Evolutionary conservation across 2,888 invertebrate species (phyloP).

Genomic region (Carcina quercana): DNA sequence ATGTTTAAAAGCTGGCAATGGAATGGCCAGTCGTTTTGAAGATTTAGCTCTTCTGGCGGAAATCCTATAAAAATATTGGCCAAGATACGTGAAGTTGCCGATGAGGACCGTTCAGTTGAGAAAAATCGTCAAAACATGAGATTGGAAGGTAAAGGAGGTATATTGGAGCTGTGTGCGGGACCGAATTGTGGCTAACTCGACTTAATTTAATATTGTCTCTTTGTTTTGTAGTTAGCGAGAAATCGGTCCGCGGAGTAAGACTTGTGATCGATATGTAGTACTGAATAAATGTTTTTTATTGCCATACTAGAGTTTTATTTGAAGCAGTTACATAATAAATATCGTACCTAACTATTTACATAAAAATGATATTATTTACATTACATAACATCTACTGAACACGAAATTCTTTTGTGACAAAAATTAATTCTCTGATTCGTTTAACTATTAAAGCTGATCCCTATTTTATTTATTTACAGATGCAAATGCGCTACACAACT

Average conservation of each 20-base stretch:
- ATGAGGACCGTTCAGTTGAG: too few species aligned
- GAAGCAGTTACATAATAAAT: constrained; percentile 44
- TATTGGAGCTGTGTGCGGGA: too few species aligned
- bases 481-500: constrained; percentile 2
- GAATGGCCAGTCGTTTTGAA: not conserved
- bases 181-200: not conserved
- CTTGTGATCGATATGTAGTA: constrained; percentile 3
- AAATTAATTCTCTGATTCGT: constrained; percentile 15
- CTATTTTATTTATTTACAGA: constrained; percentile 23
- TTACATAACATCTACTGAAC: constrained; percentile 41
- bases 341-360: constrained; percentile 32
- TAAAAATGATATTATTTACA: constrained; percentile 18
- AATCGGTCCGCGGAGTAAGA: not conserved
- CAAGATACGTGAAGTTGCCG: too few species aligned
- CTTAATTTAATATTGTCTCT: constrained; percentile 8
- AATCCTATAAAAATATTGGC: too few species aligned
- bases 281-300: constrained; percentile 67
- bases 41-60: too few species aligned
- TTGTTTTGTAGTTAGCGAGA: constrained; percentile 1
- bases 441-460: constrained; percentile 57
- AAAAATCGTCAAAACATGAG: too few species aligned
- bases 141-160: too few species aligned
- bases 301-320: constrained; percentile 59
- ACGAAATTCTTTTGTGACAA: constrained; percentile 23
- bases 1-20: too few species aligned